Evolutionary conservation across 1,140 invertebrate genomes (phyloP), one percentile per base, ranked within the genome.

Genomic region (Caenorhabditis inopinata): DNA sequence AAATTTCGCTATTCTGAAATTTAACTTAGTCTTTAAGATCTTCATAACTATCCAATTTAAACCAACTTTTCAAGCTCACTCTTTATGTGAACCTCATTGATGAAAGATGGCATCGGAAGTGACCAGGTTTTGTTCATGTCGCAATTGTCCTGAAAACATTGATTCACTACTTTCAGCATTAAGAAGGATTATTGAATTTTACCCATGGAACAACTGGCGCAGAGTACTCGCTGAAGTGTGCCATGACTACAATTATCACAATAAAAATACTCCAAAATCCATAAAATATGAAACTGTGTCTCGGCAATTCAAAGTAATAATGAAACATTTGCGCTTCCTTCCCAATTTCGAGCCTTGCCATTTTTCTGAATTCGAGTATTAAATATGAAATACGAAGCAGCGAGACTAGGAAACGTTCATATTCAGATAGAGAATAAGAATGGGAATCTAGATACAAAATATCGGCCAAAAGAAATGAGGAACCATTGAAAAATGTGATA

Each of bases 131-230:
- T 68, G n/a, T 68, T 68, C 58, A 68, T 42, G 11, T 68, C 58
- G 38, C 58, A 68, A n/a, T 68, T 68, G 18, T 68, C 58, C 58
- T 68, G 11, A 0, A 68, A 68, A 68, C n/a, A n/a, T n/a, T n/a
- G n/a, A n/a, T n/a, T n/a, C n/a, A n/a, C 23, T 4, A 42, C 32
- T 14, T 42, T 42, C 32, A 68, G 25, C 32, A 4, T 0, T 2
- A 25, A 16, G n/a, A 32, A 12, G 6, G 4, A 58, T 9, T 6
- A 9, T 9, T 7, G 9, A 11, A 21, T 21, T 29, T 23, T 18
- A 68, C 58, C 58, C 58, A 68, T 9, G 58, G 58, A 21, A 68
- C 27, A 29, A 21, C n/a, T 38, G 58, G 58, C 25, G 35, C 58
- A 1, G 58, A 68, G 16, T 68, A 68, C 1, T 68, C 32, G 23